Conservation (phyloP, 2,888 invertebrate genomes). For the Clostera curtula region DNA sequence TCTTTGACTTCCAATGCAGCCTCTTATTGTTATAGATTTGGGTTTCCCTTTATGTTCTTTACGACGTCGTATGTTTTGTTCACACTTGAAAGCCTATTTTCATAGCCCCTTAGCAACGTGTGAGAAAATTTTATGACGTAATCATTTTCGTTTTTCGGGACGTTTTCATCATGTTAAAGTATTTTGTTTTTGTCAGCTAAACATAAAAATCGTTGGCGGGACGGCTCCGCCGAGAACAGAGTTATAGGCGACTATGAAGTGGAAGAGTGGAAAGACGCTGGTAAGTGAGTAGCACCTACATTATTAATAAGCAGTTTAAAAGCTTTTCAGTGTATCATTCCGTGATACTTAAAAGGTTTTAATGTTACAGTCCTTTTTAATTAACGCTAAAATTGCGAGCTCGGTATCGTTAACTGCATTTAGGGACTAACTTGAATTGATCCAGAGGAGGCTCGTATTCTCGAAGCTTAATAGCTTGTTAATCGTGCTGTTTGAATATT, state of each 20-base stretch:
- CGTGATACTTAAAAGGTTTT: no score
- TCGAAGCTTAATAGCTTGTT: no score
- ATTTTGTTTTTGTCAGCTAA: conserved; percentile 58
- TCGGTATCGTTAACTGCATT: no score
- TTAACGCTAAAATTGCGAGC: conserved; percentile 7
- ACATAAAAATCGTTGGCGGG: conserved; percentile 74
- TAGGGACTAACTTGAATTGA: no score
- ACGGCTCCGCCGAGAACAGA: conserved; percentile 74
- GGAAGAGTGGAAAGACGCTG: conserved; percentile 83
- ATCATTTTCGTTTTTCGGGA: conserved; percentile 41
- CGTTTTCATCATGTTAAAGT: conserved; percentile 25
- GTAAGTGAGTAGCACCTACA: conserved; percentile 47
- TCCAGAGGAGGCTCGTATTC: no score
- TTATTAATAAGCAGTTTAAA: conserved; percentile 20
- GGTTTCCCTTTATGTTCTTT: conserved; percentile 53
- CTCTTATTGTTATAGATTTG: conserved; percentile 66
- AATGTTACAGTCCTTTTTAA: no score
- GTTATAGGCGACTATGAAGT: conserved; percentile 81
- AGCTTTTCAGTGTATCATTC: conserved; percentile 16
- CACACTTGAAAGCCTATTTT: conserved; percentile 48
- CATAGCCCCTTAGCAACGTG: conserved; percentile 41
- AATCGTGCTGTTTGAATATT: no score
- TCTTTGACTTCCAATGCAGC: conserved; percentile 66
- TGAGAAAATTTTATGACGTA: conserved; percentile 42
- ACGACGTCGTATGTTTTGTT: conserved; percentile 51